Base-by-base conservation (phyloP, 2,113 vertebrate genomes). In the Hyperoodon ampullatus region DNA sequence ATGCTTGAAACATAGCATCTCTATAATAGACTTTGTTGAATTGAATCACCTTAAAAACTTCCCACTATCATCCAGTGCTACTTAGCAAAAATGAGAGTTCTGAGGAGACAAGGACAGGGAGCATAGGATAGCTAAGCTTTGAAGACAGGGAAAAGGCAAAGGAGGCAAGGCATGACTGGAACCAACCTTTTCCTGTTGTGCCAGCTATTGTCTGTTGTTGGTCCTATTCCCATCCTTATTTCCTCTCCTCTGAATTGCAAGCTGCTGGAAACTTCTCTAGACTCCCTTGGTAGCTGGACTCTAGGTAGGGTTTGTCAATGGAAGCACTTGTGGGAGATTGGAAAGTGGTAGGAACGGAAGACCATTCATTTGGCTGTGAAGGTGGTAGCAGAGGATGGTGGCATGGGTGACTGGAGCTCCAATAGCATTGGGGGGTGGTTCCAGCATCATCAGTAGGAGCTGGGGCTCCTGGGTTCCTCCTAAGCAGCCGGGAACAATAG, bases 21-120 rank as follows among this genome's bases (percentile, higher is more conserved):
- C 7, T 77, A 55, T 92, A 50, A 91, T 72, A 95, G 91, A 77
- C 55, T 95, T 90, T 84, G 75, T 85, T 60, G 75, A 90, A 88
- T 4, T 80, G 88, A 96, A 96, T 90, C 77, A 39, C 70, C 78
- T 74, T 81, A 75, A 90, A 90, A 86, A 47, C 47, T 96, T 75
- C n/a, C 24, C 30, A 21, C 68, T 95, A 58, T 92, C 66, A 78
- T 60, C 81, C 33, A 42, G 23, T 58, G n/a, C 71, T 55, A 88
- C 77, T 58, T 60, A 89, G 81, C 55, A 85, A 90, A 88, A 95
- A 66, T 78, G 50, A 85, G 88, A 63, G 66, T 28, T 35, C 65
- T 3, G 39, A 91, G 47, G 68, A 86, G 68, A 58, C 39, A 30
- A 78, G 68, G 85, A 63, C 44, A 74, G 68, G 80, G 61, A 92